A percentile compares a stretch with the other conserved stretches of the same genome.
Evolutionary conservation across 2,888 invertebrate genomes (phyloP).

Genomic region (Helobdella robusta): DNA sequence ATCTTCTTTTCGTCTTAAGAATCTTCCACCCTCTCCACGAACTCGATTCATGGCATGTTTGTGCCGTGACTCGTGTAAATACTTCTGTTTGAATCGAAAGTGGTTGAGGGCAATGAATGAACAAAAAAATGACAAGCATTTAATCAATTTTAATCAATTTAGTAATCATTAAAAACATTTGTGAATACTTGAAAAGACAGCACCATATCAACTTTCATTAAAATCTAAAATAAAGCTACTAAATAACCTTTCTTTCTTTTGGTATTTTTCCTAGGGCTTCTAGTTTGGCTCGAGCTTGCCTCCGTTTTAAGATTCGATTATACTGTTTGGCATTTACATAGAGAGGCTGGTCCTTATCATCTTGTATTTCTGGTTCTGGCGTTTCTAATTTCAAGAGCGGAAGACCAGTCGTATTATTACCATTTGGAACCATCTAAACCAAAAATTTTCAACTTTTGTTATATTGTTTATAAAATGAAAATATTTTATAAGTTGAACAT

Average conservation of each 20-base stretch:
- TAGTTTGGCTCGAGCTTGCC: slow-evolving; percentile 85
- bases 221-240: background rate
- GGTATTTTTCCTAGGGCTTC: slow-evolving; percentile 92
- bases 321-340: slow-evolving; percentile 98
- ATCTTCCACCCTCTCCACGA: slow-evolving; percentile 89
- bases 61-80: slow-evolving; percentile 93
- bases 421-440: slow-evolving; percentile 25
- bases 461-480: background rate
- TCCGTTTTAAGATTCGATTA: slow-evolving; percentile 81
- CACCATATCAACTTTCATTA: background rate
- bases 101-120: background rate
- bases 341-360: slow-evolving; percentile 91
- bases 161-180: background rate
- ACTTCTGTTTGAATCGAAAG: slow-evolving; percentile 61
- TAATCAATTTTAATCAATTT: background rate
- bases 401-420: background rate
- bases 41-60: slow-evolving; percentile 93
- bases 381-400: slow-evolving; percentile 25
- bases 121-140: too few relatives aligned
- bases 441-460: slow-evolving; percentile 2
- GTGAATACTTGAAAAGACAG: background rate
- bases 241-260: slow-evolving; percentile 76
- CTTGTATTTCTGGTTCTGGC: slow-evolving; percentile 33
- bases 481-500: background rate
- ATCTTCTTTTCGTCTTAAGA: slow-evolving; percentile 48